These are phyloP conservation scores for Xyrichtys novacula DNA, from an alignment of 2,797 vertebrate species.

Conservation along the genomic window DNA sequence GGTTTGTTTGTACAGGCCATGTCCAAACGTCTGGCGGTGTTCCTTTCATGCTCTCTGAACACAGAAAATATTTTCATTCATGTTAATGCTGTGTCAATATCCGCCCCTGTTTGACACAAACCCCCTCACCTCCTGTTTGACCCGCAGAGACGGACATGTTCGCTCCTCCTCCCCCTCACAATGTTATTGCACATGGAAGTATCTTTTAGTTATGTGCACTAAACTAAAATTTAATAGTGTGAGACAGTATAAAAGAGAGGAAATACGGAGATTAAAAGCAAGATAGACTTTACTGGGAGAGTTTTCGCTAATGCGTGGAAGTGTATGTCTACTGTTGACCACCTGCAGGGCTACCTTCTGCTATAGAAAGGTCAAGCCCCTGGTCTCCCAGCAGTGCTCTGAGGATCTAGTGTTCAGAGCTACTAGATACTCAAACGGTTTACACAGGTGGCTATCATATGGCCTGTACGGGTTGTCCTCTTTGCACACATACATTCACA, in stretches of 20 bases:
- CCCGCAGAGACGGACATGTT: conserved; percentile 38
- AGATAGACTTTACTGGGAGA: conserved; percentile 18
- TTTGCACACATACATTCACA: conserved; percentile 6
- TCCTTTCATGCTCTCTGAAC: conserved; percentile 74
- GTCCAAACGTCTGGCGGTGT: conserved; percentile 66
- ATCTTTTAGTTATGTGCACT: conserved; percentile 6
- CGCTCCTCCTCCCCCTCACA: conserved; percentile 12
- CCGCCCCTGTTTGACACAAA: conserved; percentile 56
- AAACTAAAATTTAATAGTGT: conserved; percentile 14
- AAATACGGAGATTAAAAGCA: conserved; percentile 38
- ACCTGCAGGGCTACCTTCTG: conserved; percentile 53
- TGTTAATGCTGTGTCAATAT: conserved; percentile 83
- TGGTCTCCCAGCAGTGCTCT: conserved; percentile 60
- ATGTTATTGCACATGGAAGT: neutral
- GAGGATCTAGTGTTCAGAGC: conserved; percentile 66
- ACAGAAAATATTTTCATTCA: conserved; percentile 84
- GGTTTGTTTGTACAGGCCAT: conserved; percentile 76
- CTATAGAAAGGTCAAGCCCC: conserved; percentile 59
- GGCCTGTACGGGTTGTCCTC: conserved; percentile 23
- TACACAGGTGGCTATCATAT: conserved; percentile 83
- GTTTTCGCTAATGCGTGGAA: conserved; percentile 36
- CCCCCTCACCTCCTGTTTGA: conserved; percentile 53
- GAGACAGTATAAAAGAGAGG: conserved; percentile 2
- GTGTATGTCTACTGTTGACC: conserved; percentile 36
- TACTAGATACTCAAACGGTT: conserved; percentile 56